phyloP scores from a whole-genome alignment of 2,797 vertebrate species.

The Cottoperca gobio region DNA sequence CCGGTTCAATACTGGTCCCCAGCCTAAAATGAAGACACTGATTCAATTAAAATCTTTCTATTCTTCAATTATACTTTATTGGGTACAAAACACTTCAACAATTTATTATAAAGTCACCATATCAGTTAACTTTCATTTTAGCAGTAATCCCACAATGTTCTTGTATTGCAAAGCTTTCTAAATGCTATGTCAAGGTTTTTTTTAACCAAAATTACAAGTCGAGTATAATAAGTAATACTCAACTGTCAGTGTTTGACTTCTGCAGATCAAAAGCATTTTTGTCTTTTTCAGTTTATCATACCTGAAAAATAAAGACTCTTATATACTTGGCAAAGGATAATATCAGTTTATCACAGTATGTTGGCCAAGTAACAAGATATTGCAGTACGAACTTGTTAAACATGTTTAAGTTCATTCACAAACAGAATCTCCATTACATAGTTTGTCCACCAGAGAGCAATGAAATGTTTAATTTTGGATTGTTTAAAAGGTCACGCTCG shows the following conservation, averaged over 20 bases:
- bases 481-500: neutral
- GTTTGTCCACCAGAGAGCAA: neutral
- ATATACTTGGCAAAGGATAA: neutral
- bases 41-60: neutral
- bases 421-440: neutral
- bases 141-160: conserved; percentile 1
- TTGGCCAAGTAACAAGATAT: neutral
- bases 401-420: neutral
- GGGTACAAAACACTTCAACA: neutral
- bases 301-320: neutral
- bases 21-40: neutral
- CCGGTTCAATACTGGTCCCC: neutral
- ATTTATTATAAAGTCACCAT: neutral
- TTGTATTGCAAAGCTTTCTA: neutral
- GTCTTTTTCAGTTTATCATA: neutral
- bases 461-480: neutral
- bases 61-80: neutral
- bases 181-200: neutral
- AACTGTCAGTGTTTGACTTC: neutral
- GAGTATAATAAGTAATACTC: neutral
- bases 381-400: neutral
- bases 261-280: no score
- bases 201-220: neutral
- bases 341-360: neutral
- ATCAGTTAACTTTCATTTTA: neutral